phyloP scores from a whole-genome alignment of 2,797 vertebrate species.

The Enteromius paludinosus region DNA sequence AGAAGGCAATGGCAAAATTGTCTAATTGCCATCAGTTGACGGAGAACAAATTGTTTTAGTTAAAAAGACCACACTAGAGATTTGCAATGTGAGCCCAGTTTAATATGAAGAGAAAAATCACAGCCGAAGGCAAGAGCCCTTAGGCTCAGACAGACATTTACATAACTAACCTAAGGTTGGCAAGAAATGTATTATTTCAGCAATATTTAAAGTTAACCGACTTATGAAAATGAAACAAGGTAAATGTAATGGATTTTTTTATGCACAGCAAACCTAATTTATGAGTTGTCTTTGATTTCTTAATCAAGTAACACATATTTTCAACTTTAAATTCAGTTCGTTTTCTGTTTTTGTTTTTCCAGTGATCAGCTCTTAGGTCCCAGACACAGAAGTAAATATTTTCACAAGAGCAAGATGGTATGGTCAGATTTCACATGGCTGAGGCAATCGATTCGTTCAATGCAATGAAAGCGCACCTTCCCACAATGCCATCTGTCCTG shows the following conservation, averaged over 20 bases:
- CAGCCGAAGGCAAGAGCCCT: neutral
- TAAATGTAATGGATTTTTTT: neutral
- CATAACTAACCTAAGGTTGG: neutral
- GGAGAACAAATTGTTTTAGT: neutral
- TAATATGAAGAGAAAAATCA: neutral
- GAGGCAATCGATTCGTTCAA: conserved; percentile 1
- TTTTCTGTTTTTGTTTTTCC: neutral
- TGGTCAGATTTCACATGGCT: conserved; percentile 2
- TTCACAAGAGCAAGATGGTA: neutral
- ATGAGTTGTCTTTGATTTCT: neutral
- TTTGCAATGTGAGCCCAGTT: neutral
- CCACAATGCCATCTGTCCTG: neutral
- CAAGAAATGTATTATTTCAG: neutral
- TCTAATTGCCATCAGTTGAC: conserved; percentile 1
- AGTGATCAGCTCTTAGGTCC: neutral
- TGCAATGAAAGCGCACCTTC: neutral
- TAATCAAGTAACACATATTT: neutral
- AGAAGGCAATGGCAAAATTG: conserved; percentile 4
- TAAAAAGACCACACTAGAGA: neutral
- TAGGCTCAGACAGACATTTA: neutral
- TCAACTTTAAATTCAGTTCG: neutral
- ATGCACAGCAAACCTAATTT: neutral
- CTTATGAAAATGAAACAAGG: neutral
- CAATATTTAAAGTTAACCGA: neutral
- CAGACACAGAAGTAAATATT: conserved; percentile 1